Conservation (phyloP, 1,140 invertebrate species). For the Neodiprion lecontei region DNA sequence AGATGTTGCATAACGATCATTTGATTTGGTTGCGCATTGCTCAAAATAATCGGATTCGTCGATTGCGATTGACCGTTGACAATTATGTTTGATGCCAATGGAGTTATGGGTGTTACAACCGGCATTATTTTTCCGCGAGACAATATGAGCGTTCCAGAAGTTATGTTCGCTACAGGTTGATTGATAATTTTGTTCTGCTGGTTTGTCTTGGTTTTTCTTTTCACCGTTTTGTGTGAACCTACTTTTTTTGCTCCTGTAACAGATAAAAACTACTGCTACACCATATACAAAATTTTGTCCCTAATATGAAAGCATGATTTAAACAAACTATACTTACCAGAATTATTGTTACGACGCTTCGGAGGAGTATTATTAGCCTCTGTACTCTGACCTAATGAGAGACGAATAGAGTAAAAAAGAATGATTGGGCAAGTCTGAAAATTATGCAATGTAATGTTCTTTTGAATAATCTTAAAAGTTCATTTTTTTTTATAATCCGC, state of each 20-base stretch:
- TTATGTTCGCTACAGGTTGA: conserved; percentile 45
- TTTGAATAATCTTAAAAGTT: neutral
- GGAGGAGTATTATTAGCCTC: too few relatives aligned
- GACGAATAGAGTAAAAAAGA: too few relatives aligned
- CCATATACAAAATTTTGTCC: neutral
- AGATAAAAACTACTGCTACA: neutral
- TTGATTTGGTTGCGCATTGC: conserved; percentile 53
- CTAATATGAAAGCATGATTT: neutral
- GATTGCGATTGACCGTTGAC: conserved; percentile 50
- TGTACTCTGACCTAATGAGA: too few relatives aligned
- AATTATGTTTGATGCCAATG: conserved; percentile 52
- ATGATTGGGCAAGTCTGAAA: neutral
- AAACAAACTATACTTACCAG: neutral
- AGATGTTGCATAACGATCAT: conserved; percentile 59
- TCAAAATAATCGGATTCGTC: conserved; percentile 52
- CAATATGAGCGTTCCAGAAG: conserved; percentile 52
- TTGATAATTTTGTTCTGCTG: conserved; percentile 37
- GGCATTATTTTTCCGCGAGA: conserved; percentile 57
- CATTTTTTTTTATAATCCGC: neutral
- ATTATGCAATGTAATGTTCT: neutral
- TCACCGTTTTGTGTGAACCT: conserved; percentile 33
- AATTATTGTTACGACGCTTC: neutral
- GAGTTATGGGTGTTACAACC: conserved; percentile 50
- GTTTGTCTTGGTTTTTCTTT: conserved; percentile 40
- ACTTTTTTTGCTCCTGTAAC: conserved; percentile 20